Percentiles rank a stretch among this genome's conserved stretches.
Evolutionary conservation across 2,888 invertebrate genomes (phyloP).

Genomic region (Monoplex corrugatus): DNA sequence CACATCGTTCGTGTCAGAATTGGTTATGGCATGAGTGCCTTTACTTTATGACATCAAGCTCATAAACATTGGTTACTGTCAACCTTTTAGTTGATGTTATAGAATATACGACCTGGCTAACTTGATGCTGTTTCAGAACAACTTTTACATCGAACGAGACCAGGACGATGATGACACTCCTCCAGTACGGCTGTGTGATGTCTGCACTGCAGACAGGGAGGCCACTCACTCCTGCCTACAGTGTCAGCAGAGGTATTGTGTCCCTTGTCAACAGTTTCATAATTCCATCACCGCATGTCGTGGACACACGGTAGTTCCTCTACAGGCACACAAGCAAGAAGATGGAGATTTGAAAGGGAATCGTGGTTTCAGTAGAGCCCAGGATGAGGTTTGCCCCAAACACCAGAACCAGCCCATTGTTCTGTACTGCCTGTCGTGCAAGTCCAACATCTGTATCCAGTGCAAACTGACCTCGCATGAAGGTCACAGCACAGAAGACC

Average conservation of each 20-base stretch:
- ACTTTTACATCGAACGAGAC: constrained; percentile 18
- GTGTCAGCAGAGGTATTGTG: constrained; percentile 35
- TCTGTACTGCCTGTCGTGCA: neutral
- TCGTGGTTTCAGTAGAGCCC: no score
- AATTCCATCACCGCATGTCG: neutral
- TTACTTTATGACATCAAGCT: no score
- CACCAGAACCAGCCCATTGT: neutral
- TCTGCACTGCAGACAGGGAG: constrained; percentile 4
- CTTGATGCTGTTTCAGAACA: constrained; percentile 40
- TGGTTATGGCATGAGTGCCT: no score
- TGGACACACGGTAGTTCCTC: constrained; percentile 1
- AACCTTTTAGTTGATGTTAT: no score
- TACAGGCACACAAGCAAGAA: neutral
- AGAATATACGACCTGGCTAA: no score
- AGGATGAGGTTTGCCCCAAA: neutral
- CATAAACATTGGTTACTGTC: no score
- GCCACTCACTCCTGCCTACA: constrained; percentile 30
- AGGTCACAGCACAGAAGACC: constrained; percentile 20
- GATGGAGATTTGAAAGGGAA: neutral
- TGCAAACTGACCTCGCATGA: constrained; percentile 25
- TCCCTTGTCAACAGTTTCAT: neutral
- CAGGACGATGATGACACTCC: neutral
- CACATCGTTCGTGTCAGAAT: no score
- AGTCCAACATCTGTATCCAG: constrained; percentile 27
- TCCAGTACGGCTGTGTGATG: neutral